Base-by-base conservation (phyloP, 1,140 invertebrate genomes). In the Leptinotarsa lineolata region DNA sequence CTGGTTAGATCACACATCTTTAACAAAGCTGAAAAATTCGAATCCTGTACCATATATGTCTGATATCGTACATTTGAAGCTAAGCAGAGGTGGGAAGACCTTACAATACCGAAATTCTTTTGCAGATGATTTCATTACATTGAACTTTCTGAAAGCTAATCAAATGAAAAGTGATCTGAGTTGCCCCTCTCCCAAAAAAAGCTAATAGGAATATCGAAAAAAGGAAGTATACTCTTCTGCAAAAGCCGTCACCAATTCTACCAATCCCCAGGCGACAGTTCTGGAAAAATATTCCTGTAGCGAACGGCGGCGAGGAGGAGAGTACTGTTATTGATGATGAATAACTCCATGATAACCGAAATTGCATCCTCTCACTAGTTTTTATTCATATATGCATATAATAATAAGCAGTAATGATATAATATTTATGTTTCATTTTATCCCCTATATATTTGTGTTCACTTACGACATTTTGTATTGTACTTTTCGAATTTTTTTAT, bases 101-200 rank as follows among this genome's bases (percentile, higher is more conserved):
- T 24, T 24, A 24, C 64, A 30, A 66, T 66, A 66, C 39, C 22
- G 64, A 66, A 66, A 66, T 45, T 66, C 30, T 66, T 66, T 66
- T 45, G 64, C 64, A 39, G 64, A 39, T 66, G 22, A 39, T 66
- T 66, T 66, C 30, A 66, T 66, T 2, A 66, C 64, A 44, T 44
- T 66, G 64, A 66, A 66, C 64, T 66, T 66, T 66, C 64, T 66
- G 30, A 30, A 66, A 66, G 64, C 64, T 66, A 66, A 66, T 24
- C 64, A 66, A 66, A 66, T 66, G 64, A 22, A 22, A 22, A 22
- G 21, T 22, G 21, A 22, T 22, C 21, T 22, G 21, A 66, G 12
- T 66, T 66, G 64, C 30, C 64, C 3, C 30, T 44, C 64, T 18
- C 21, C 21, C 8, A 66, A 65, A 39, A 65, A 22, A 65, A 24